Evolutionary conservation across 2,888 invertebrate genomes (phyloP), one percentile per base, ranked within the genome.

Genomic region (Dolomedes plantarius): DNA sequence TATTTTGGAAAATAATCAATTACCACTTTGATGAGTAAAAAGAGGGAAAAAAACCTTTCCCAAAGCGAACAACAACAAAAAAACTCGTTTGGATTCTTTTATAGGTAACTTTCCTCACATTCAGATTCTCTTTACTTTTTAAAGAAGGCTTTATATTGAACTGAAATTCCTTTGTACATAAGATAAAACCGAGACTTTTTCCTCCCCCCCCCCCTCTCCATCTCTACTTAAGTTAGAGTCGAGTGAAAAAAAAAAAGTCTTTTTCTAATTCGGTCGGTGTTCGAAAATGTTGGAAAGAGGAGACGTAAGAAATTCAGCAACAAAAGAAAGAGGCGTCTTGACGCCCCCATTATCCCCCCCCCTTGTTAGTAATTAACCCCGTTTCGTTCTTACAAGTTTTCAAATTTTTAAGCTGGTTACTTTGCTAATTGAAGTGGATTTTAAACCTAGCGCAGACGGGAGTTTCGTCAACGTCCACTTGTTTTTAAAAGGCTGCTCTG

Each of bases 391-490:
- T 56, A 23, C 56, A 11, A 3, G 23, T 56, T 56, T 56, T 56
- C 16, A 56, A 56, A 23, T 23, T 56, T 56, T 56, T 56, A 56
- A 56, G 23, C 23, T 1, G 56, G 56, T 56, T 56, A 46, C 13
- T 46, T 23, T 56, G 19, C 23, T 56, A 56, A 56, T 56, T 56
- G 56, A 56, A 56, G 56, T 56, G 73, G 62, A 32, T 41, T 75
- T 27, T 13, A 7, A 19, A 62, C 29, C 19, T 28, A 29, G 28
- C 27, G n/a, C 27, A 27, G 27, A 27, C 23, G 39, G 29, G n/a
- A 29, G 31, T 56, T 23, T 23, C 23, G 56, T 23, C 16, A 11
- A 3, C 56, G 56, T 23, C 56, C 56, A 23, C 23, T 23, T 23
- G 56, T 56, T 56, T n/a, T 16, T 56, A 5, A 56, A 23, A 23